These are phyloP conservation scores for Struthidea cinerea DNA, from an alignment of 2,113 vertebrate genomes.

Conservation along the genomic window DNA sequence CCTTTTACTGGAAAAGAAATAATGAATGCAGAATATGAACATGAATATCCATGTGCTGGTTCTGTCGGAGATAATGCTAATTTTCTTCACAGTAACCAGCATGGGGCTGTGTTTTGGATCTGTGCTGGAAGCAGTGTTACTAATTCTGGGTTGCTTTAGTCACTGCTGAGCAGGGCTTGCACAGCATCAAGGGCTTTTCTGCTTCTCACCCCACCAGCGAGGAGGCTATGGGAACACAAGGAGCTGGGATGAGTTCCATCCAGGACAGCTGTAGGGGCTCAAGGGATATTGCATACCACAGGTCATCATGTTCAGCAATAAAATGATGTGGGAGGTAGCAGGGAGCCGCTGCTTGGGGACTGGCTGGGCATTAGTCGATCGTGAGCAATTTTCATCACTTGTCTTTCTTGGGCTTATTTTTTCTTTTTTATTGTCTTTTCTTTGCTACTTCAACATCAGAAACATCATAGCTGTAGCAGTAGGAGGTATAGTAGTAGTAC, in stretches of 20 bases:
- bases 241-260: neutral
- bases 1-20: neutral
- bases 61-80: neutral
- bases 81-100: neutral
- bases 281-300: no score
- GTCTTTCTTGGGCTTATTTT: neutral
- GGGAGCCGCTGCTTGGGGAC: rapidly evolving
- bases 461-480: neutral
- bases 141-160: neutral
- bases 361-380: neutral
- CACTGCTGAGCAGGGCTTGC: neutral
- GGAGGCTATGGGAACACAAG: neutral
- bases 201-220: rapidly evolving
- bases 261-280: neutral
- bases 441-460: rapidly evolving
- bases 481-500: no score
- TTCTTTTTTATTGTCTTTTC: neutral
- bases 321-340: neutral
- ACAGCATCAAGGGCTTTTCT: neutral
- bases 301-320: neutral
- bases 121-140: neutral
- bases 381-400: neutral
- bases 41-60: neutral
- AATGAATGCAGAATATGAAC: neutral
- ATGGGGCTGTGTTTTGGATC: neutral